Evolutionary conservation across 1,140 invertebrate species (phyloP).

Genomic region (Aphis craccivora): DNA sequence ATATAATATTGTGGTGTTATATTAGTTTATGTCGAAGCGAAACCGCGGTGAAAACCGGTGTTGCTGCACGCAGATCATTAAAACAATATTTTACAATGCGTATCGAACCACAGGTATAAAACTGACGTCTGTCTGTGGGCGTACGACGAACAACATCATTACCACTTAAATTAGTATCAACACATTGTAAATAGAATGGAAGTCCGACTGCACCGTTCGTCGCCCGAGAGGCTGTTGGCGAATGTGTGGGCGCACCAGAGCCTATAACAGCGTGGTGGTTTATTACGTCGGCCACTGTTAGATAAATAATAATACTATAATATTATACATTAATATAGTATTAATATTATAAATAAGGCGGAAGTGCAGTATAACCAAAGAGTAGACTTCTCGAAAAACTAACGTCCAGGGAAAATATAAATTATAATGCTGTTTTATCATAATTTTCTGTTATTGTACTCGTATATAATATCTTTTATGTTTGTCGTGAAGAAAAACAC

Average conservation of each 20-base stretch:
- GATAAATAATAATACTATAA: neutral
- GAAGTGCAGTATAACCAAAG: no score
- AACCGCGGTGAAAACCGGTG: neutral
- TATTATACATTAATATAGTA: neutral
- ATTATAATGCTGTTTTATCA: neutral
- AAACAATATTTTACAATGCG: neutral
- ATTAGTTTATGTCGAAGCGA: neutral
- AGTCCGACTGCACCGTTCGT: neutral
- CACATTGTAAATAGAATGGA: slow-evolving; percentile 14
- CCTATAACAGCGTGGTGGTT: neutral
- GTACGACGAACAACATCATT: slow-evolving; percentile 16
- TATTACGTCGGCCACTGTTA: neutral
- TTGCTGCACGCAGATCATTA: neutral
- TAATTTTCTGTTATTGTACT: no score
- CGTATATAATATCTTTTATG: no score
- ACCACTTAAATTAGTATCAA: slow-evolving; percentile 24
- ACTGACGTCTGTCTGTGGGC: neutral
- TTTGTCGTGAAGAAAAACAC: no score
- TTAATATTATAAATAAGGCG: neutral
- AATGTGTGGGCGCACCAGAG: neutral
- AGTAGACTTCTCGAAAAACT: no score
- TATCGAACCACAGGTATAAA: neutral
- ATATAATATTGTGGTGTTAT: neutral
- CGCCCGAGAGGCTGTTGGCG: neutral
- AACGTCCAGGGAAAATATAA: no score